Percentiles rank a stretch among this genome's conserved stretches.
These are phyloP conservation scores for Rhadina sibilatrix DNA, from an alignment of 2,113 vertebrate species.

Conservation along the genomic window DNA sequence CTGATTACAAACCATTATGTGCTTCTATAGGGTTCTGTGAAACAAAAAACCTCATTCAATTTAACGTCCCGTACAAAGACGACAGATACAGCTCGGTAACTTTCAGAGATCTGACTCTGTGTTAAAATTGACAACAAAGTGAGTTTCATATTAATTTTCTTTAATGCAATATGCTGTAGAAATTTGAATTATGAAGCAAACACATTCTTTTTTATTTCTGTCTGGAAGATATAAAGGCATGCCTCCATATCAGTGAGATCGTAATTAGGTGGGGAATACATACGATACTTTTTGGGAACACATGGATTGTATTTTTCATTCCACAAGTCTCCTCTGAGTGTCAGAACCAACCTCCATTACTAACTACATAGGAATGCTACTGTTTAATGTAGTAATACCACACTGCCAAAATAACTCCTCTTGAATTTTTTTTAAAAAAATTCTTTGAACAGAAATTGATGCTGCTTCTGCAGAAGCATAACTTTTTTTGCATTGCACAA, in stretches of 20 bases:
- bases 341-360: background rate
- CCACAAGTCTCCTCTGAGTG: background rate
- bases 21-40: background rate
- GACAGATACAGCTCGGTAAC: fast-evolving
- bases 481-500: background rate
- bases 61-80: fast-evolving
- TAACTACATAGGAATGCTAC: background rate
- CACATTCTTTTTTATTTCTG: background rate
- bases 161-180: background rate
- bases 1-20: background rate
- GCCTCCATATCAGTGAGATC: background rate
- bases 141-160: background rate
- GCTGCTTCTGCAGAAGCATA: background rate
- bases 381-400: background rate
- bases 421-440: background rate
- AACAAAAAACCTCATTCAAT: background rate
- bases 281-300: background rate
- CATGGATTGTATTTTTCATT: background rate
- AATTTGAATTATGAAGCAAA: background rate
- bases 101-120: background rate
- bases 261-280: background rate
- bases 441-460: background rate
- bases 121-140: background rate
- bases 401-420: background rate
- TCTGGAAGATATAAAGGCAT: background rate